phyloP scores from a whole-genome alignment of 2,797 vertebrate species.

The Leptatherina wallacei region DNA sequence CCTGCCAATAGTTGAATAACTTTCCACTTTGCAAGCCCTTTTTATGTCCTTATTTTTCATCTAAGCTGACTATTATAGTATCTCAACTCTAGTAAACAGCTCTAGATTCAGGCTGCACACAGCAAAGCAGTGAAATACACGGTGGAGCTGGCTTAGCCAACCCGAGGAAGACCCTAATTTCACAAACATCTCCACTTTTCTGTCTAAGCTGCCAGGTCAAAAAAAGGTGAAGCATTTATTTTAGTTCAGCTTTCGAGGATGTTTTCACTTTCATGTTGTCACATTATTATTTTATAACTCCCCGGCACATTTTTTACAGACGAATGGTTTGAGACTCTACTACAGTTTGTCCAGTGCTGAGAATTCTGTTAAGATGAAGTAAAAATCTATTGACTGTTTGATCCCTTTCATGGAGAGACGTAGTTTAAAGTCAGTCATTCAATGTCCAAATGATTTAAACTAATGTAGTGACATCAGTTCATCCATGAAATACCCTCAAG shows the following conservation, averaged over 20 bases:
- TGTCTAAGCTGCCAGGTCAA: conserved; percentile 45
- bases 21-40: conserved; percentile 19
- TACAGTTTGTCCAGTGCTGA: conserved; percentile 2
- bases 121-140: conserved; percentile 33
- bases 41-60: conserved; percentile 13
- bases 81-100: conserved; percentile 32
- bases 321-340: conserved; percentile 45
- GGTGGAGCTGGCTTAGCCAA: conserved; percentile 5
- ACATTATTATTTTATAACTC: conserved; percentile 65
- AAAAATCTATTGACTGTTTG: conserved; percentile 3
- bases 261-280: conserved; percentile 41
- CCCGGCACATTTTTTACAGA: conserved; percentile 51
- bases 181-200: conserved; percentile 24
- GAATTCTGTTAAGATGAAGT: background rate
- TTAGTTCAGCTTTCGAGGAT: conserved; percentile 40
- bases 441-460: conserved; percentile 20
- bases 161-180: conserved; percentile 38
- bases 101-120: conserved; percentile 25
- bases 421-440: conserved; percentile 9
- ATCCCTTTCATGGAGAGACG: background rate
- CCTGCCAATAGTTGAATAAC: conserved; percentile 5
- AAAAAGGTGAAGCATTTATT: conserved; percentile 35
- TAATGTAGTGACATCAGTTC: background rate
- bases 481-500: background rate
- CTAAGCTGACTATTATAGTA: background rate